Evolutionary conservation across 2,797 vertebrate genomes (phyloP).

Genomic region (Phylloscopus collybita): DNA sequence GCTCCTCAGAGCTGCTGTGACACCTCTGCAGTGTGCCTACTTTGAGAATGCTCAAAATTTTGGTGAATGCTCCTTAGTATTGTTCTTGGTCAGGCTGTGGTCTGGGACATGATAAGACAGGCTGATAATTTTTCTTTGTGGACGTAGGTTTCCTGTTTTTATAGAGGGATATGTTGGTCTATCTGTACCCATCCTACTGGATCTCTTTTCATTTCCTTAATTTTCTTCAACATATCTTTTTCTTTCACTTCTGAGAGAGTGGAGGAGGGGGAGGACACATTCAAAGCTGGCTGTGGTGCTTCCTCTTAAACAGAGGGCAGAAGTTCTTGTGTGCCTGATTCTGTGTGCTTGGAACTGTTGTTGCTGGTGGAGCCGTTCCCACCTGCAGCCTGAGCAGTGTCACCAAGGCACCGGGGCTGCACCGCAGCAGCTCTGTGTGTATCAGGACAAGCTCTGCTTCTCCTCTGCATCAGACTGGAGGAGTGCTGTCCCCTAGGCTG

Average conservation of each 20-base stretch:
- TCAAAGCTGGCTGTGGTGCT: neutral
- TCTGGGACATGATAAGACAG: neutral
- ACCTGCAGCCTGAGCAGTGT: neutral
- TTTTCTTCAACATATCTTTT: neutral
- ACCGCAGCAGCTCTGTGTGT: neutral
- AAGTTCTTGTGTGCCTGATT: neutral
- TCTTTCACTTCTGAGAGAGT: neutral
- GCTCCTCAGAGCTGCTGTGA: neutral
- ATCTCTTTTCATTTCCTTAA: neutral
- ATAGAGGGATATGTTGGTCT: rapidly evolving
- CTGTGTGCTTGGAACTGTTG: neutral
- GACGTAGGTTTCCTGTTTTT: neutral
- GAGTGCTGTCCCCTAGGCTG: neutral
- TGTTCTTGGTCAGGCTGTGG: neutral
- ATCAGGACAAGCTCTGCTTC: neutral
- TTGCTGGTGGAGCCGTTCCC: neutral
- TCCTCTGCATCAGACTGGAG: neutral
- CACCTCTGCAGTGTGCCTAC: neutral
- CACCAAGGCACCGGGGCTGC: neutral
- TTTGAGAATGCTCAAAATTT: neutral
- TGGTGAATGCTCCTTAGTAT: neutral
- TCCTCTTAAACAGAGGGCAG: neutral
- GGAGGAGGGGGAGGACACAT: neutral
- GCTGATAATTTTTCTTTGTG: neutral
- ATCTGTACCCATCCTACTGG: neutral